Conservation (phyloP, 2,113 vertebrate genomes). For the Melanerpes formicivorus region DNA sequence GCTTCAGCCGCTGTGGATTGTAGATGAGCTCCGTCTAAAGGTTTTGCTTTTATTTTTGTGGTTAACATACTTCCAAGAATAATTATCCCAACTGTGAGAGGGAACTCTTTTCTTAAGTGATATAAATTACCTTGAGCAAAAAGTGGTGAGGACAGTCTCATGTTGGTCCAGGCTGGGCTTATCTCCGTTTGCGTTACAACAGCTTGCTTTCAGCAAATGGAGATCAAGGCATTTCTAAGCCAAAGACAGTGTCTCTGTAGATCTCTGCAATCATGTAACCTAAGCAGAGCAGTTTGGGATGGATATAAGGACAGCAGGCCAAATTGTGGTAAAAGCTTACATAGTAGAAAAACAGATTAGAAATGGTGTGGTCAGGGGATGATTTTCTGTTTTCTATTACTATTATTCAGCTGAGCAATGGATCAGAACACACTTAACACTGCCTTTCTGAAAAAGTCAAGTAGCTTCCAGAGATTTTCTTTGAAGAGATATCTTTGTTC, state of each 20-base stretch:
- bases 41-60: not conserved
- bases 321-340: not conserved
- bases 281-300: not conserved
- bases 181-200: not conserved
- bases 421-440: not conserved
- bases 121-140: not conserved
- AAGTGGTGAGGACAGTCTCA: not conserved
- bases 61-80: not conserved
- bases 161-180: not conserved
- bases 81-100: not conserved
- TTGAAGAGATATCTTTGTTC: not conserved
- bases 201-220: not conserved
- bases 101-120: not conserved
- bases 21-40: not conserved
- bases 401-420: not conserved
- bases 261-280: not conserved
- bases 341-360: not conserved
- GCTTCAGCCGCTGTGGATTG: not conserved
- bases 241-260: not conserved
- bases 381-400: too few relatives aligned
- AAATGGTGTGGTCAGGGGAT: not conserved
- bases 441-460: not conserved
- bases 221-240: not conserved
- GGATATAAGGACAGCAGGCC: not conserved
- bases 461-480: not conserved